These are phyloP conservation scores for Agriopis aurantiaria DNA, from an alignment of 2,888 invertebrate species.

Conservation along the genomic window DNA sequence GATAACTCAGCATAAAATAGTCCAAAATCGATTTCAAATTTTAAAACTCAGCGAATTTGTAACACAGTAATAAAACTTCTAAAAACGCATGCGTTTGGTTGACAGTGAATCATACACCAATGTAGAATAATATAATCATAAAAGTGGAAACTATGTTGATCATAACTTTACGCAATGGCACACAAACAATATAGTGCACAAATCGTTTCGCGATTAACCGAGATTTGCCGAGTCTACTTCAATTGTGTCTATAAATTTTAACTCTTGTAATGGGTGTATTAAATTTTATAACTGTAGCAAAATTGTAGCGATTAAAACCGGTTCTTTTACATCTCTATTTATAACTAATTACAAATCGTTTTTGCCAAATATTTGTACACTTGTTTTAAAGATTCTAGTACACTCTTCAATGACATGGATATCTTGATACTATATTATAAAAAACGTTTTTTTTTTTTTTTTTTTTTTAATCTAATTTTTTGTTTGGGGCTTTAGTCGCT, in stretches of 20 bases:
- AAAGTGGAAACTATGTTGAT: neutral
- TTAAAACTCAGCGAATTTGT: too few relatives aligned
- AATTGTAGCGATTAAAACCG: neutral
- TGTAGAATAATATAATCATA: neutral
- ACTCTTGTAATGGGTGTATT: neutral
- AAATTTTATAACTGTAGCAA: neutral
- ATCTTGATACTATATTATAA: neutral
- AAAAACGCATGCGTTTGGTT: too few relatives aligned
- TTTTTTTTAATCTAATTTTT: too few relatives aligned
- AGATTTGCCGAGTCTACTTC: too few relatives aligned
- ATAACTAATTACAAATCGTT: neutral
- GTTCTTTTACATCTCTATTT: neutral
- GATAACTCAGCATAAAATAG: too few relatives aligned
- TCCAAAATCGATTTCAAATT: too few relatives aligned
- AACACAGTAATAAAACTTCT: too few relatives aligned
- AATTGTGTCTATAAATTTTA: neutral
- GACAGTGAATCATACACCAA: too few relatives aligned
- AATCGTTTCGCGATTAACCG: neutral
- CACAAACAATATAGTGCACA: neutral
- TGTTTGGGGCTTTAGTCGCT: too few relatives aligned
- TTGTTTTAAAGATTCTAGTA: slow-evolving; percentile 7
- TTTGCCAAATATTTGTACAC: slow-evolving; percentile 17
- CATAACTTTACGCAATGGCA: neutral
- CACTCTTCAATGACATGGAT: slow-evolving; percentile 1
- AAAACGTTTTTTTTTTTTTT: too few relatives aligned